Conservation (phyloP, 2,888 invertebrate genomes). For the Hydriomena furcata region DNA sequence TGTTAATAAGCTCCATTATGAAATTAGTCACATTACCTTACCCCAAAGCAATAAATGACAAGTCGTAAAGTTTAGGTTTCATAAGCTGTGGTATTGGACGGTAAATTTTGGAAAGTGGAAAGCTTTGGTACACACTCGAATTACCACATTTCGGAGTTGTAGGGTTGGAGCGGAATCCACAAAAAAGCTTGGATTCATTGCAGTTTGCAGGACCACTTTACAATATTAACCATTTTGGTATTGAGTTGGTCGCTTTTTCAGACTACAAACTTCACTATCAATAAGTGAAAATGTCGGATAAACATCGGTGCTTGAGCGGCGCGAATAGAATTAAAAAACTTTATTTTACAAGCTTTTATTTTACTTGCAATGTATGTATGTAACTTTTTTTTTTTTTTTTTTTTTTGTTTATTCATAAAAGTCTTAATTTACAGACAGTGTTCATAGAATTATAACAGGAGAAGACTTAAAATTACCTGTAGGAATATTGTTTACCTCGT, state of each 20-base stretch:
- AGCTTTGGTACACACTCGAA: constrained; percentile 14
- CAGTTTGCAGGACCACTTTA: constrained; percentile 8
- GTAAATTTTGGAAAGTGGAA: constrained; percentile 17
- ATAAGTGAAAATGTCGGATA: neutral
- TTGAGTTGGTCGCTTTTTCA: neutral
- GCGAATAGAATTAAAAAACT: no score
- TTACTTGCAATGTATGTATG: no score
- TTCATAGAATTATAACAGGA: no score
- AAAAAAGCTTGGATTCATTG: constrained; percentile 23
- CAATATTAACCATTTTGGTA: constrained; percentile 11
- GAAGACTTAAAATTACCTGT: no score
- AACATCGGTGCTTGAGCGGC: neutral
- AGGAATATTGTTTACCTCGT: no score
- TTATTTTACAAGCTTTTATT: no score
- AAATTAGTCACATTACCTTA: constrained; percentile 16
- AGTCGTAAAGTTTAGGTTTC: constrained; percentile 23
- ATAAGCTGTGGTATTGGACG: constrained; percentile 24
- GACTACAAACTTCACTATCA: neutral
- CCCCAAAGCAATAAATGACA: constrained; percentile 25
- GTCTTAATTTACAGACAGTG: no score
- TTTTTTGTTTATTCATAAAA: no score
- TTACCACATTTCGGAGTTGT: constrained; percentile 19
- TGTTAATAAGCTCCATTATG: neutral
- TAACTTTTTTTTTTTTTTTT: no score
- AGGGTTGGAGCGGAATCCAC: constrained; percentile 22